Evolutionary conservation across 2,797 vertebrate species (phyloP).

Genomic region (Acanthiza pusilla): DNA sequence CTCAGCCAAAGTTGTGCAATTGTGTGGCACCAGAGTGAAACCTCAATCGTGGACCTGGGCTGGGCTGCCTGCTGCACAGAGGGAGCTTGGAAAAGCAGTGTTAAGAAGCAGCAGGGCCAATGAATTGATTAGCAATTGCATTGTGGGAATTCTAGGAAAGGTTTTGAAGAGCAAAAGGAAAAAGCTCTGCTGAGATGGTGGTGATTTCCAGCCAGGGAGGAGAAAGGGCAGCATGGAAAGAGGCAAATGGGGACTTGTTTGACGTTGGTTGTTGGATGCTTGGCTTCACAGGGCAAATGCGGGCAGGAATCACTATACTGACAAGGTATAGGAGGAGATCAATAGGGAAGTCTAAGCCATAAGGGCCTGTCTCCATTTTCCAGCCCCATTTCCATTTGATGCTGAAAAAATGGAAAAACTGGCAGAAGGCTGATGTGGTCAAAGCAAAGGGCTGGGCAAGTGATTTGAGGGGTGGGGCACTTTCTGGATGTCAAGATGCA

Average conservation of each 20-base stretch:
- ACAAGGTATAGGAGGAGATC: background rate
- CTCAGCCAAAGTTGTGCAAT: background rate
- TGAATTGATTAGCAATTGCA: background rate
- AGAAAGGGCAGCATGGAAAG: background rate
- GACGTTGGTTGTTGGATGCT: background rate
- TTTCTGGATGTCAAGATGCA: background rate
- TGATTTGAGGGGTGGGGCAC: background rate
- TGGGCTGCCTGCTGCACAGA: background rate
- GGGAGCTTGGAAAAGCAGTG: background rate
- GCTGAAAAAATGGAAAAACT: background rate
- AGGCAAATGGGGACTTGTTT: background rate
- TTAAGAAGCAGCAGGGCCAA: background rate
- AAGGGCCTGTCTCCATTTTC: background rate
- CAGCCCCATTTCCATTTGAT: background rate
- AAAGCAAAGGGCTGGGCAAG: background rate
- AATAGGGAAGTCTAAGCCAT: background rate
- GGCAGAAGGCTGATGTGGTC: accelerated
- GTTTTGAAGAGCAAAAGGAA: background rate
- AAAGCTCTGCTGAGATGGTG: background rate
- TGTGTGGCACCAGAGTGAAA: background rate
- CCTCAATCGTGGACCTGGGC: background rate
- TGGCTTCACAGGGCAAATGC: background rate
- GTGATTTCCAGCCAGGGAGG: background rate
- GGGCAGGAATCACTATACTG: background rate
- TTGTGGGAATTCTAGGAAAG: background rate